Conservation (phyloP, 30 jellyfish, hydroid and myxozoan genomes). For the Haliclystus octoradiatus region DNA sequence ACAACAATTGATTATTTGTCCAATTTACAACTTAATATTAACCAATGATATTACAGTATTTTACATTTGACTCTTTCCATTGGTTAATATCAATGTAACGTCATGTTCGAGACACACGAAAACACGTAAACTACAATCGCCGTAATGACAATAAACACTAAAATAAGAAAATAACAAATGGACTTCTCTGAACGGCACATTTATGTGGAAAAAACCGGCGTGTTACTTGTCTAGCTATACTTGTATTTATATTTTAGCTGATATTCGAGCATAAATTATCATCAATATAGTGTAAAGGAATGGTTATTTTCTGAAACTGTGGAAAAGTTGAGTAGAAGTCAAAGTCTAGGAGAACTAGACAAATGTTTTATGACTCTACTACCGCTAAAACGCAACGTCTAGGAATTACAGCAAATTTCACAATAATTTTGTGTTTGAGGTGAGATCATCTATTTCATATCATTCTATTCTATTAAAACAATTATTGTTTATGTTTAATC, state of each 20-base stretch:
- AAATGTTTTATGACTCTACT: background rate
- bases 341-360: background rate
- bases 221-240: no score
- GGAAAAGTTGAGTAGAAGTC: background rate
- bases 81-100: constrained; percentile 90
- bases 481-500: no score
- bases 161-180: background rate
- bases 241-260: no score
- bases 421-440: no score
- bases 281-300: no score
- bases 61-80: constrained; percentile 38
- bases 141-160: background rate
- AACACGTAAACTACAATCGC: constrained; percentile 1
- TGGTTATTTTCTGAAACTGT: background rate
- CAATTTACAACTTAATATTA: constrained; percentile 42
- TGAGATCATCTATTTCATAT: no score
- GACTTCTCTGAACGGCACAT: background rate
- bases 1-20: constrained; percentile 83
- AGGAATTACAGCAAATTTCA: no score
- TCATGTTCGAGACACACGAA: constrained; percentile 47
- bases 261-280: no score
- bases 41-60: constrained; percentile 67
- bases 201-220: no score
- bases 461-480: no score
- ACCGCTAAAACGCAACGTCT: background rate